Evolutionary conservation across 2,797 vertebrate genomes (phyloP).

Genomic region (Tragopan temminckii): DNA sequence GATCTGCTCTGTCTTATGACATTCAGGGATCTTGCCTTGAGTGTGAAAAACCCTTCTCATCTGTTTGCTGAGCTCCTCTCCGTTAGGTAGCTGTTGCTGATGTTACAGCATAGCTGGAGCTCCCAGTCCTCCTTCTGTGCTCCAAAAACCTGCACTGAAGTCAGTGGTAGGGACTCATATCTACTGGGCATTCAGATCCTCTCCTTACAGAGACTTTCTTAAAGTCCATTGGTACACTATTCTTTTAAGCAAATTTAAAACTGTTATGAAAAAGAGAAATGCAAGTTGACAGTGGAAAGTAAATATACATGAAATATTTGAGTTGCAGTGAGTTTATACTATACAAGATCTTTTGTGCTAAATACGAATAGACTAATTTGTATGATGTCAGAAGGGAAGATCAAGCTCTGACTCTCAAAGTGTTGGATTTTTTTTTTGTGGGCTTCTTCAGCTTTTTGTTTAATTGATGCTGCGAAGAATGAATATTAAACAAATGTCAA

Average conservation of each 20-base stretch:
- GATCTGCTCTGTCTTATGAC: neutral
- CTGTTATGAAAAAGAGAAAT: neutral
- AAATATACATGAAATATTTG: neutral
- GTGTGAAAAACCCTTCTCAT: neutral
- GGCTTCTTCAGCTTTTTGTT: neutral
- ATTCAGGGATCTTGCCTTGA: neutral
- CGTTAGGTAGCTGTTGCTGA: neutral
- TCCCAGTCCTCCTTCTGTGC: neutral
- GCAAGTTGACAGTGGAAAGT: neutral
- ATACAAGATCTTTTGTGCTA: neutral
- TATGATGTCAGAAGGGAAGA: neutral
- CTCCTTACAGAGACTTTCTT: neutral
- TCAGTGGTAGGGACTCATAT: accelerated
- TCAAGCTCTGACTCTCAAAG: neutral
- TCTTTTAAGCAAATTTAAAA: neutral
- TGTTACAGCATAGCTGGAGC: neutral
- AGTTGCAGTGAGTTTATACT: neutral
- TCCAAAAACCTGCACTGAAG: neutral
- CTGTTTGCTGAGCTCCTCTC: neutral
- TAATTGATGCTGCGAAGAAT: slow-evolving; percentile 7
- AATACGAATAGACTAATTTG: neutral
- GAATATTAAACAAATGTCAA: slow-evolving; percentile 35
- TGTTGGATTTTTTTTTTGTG: neutral
- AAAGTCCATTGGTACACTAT: neutral
- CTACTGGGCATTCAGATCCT: neutral